Evolutionary conservation across 2,888 invertebrate species (phyloP), one percentile per base, ranked within the genome.

Genomic region (Encarsia formosa): DNA sequence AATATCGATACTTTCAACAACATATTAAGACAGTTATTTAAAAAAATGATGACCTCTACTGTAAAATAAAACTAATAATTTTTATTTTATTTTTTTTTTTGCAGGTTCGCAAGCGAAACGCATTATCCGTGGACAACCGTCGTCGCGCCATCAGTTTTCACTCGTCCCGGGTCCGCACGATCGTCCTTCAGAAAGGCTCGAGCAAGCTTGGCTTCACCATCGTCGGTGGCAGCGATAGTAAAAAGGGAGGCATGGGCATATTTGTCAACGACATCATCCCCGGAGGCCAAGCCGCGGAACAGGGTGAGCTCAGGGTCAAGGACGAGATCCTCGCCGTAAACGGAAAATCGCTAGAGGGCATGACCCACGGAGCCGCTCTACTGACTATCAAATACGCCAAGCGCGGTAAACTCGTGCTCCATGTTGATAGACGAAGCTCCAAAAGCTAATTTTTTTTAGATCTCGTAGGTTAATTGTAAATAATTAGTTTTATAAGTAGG

Each of bases 171-270:
- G 44, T 69, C 24, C 37, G 71, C 9, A 69, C 70, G 4, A 68
- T 80, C 2, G 69, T 74, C 1, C 71, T 82, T 58, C 76, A 79
- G 59, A 84, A 83, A 63, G 82, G 82, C 1, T 74, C 77, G 50
- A 82, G 81, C 63, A 81, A 81, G 32, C 70, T 84, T 11, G 84
- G 84, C 1, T 84, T 84, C 65, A 81, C 82, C 40, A 82, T 84
- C 42, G 84, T 84, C 8, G 84, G 84, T 2, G 84, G 84, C 1
- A 75, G 77, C 23, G 84, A 84, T 62, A 81, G 81, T 8, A 78
- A 77, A 5, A 79, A 79, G 61, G 83, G 82, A 5, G 78, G 75
- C 52, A 78, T 81, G 73, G 83, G 83, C 1, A 83, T 84, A 56
- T 83, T 79, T 63, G 80, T 84, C 32, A 81, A 83, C 65, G 79